Evolutionary conservation across 2,797 vertebrate species (phyloP), one percentile per base, ranked within the genome.

Genomic region (Gymnoscopelus microlampas): DNA sequence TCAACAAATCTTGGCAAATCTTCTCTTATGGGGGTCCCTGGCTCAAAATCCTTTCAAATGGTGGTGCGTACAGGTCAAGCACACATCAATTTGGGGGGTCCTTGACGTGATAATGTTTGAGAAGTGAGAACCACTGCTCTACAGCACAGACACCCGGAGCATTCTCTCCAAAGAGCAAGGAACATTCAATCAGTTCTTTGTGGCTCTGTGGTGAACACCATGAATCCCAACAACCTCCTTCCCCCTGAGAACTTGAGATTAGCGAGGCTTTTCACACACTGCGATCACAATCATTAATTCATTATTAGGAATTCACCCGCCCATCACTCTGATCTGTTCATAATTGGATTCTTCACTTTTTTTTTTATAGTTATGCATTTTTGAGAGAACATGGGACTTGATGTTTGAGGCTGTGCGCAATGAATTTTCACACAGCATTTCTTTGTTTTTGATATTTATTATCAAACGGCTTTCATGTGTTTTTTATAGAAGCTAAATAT

Each of bases 281-380:
- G 39, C 39, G 8, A 44, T 44, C 39, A 44, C 39, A 35, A 58
- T n/a, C 14, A 14, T n/a, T 12, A 58, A 58, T 14, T 35, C 26
- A 32, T 58, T 14, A 58, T n/a, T 6, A 58, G 12, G 13, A 9
- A 14, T 58, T 14, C 32, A 14, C 24, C 32, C 56, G 32, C 26
- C 29, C 12, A 58, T 58, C 12, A 56, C 5, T 29, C 14, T 8
- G 29, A 14, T 13, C 32, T 32, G 55, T 57, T 57, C 55, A 32
- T 14, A 8, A n/a, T 57, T 57, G 19, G 53, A 55, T 24, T 57
- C 55, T 29, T 51, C 23, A 3, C 29, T 62, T 56, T 66, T 59
- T 72, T 39, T 7, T 39, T 39, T 6, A 6, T 7, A 39, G 5
- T 39, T 4, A 39, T 39, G 7, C 35, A 39, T 39, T 39, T 39